Conservation (phyloP, 2,888 invertebrate genomes). For the Cryptocheilus praepositus region DNA sequence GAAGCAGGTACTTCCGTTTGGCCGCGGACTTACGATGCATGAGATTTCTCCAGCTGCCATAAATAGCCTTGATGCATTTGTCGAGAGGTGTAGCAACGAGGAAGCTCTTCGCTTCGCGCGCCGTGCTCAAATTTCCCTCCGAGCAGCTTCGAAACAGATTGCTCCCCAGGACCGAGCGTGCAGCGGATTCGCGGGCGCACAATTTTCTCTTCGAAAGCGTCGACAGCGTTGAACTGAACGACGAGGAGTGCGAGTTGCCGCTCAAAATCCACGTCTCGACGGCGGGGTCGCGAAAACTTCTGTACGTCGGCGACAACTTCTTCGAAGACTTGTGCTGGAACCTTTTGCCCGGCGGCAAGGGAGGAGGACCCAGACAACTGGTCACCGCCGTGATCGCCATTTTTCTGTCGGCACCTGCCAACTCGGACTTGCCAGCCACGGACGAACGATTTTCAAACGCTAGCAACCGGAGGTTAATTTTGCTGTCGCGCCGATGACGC, state of each 20-base stretch:
- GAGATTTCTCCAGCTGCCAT: constrained; percentile 88
- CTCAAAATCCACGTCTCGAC: constrained; percentile 74
- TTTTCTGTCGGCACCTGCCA: constrained; percentile 30
- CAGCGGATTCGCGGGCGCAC: constrained; percentile 55
- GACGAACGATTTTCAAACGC: too few species aligned
- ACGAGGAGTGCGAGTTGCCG: constrained; percentile 12
- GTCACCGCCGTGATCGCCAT: constrained; percentile 76
- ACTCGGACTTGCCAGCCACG: too few species aligned
- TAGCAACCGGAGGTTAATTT: too few species aligned
- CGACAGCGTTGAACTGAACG: too few species aligned
- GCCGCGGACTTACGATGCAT: constrained; percentile 81
- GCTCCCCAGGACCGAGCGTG: constrained; percentile 51
- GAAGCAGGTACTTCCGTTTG: too few species aligned
- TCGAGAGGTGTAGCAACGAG: constrained; percentile 76
- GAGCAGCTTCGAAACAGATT: constrained; percentile 82
- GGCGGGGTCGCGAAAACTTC: constrained; percentile 78
- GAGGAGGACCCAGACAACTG: constrained; percentile 78
- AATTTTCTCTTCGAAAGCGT: constrained; percentile 46
- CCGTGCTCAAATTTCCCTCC: constrained; percentile 80
- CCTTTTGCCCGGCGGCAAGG: constrained; percentile 77
- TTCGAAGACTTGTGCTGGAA: constrained; percentile 66
- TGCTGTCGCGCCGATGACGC: neutral
- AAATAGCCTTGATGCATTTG: constrained; percentile 84
- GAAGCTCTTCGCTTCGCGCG: constrained; percentile 48
- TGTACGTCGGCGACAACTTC: constrained; percentile 77